Conservation (phyloP, 2,888 invertebrate species). For the Morinoia aosen region DNA sequence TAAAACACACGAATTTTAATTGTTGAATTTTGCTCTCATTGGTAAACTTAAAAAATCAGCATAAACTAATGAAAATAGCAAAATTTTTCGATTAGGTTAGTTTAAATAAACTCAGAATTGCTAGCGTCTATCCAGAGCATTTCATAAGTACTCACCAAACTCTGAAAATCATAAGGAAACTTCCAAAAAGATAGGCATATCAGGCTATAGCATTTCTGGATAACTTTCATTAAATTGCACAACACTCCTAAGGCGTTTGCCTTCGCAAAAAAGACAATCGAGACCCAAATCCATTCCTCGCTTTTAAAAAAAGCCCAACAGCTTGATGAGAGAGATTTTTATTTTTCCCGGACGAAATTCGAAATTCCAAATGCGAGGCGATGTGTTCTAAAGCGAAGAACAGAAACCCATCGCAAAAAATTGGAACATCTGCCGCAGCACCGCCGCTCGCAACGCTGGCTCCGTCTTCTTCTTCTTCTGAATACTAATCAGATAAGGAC, state of each 20-base stretch:
- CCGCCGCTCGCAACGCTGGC: slow-evolving; percentile 10
- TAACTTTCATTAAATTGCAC: neutral
- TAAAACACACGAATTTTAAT: too few species aligned
- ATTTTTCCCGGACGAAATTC: neutral
- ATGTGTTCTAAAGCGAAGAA: slow-evolving; percentile 7
- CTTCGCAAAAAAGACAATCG: neutral
- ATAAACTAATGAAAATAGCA: too few species aligned
- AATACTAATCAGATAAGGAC: slow-evolving; percentile 68
- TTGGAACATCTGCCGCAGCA: neutral
- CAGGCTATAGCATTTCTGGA: too few species aligned
- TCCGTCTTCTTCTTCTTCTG: slow-evolving; percentile 54
- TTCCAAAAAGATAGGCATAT: too few species aligned
- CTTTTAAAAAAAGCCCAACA: neutral
- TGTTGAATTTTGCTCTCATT: too few species aligned
- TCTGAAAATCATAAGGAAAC: too few species aligned
- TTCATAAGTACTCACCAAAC: too few species aligned
- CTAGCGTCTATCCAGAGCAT: too few species aligned
- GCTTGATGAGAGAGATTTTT: neutral
- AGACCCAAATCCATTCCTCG: neutral
- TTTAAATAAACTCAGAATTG: too few species aligned
- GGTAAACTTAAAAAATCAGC: too few species aligned
- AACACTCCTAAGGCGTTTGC: neutral
- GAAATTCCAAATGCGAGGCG: slow-evolving; percentile 15
- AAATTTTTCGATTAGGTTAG: too few species aligned
- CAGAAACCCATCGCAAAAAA: slow-evolving; percentile 12